Base-by-base conservation (phyloP, 2,113 vertebrate species). In the Rhinoderma darwinii region DNA sequence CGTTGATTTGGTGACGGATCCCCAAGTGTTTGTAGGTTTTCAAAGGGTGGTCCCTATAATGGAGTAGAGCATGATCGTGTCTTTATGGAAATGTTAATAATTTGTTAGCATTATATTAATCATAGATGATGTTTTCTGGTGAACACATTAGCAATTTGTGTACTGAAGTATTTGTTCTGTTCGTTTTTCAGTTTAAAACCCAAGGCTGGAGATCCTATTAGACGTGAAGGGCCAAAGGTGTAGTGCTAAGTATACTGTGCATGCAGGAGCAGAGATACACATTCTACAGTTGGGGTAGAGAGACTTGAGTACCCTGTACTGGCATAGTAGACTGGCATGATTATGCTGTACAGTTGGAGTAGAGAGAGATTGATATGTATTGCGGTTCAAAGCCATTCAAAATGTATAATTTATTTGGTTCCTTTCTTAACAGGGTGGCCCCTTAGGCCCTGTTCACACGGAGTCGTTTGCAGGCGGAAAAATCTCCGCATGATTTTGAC, bases 161-260 rank as follows among this genome's bases (percentile, higher is more conserved):
- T 1, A 32, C 35, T 44, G 25, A 11, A 35, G 2, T n/a, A 5
- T 79, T 12, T 37, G 32, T 6, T 78, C 5, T 51, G 7, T 30
- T 86, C 74, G 84, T 88, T 88, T 83, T 91, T 76, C 90, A 99
- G 98, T 89, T 93, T 94, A 91, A 99, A 98, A 90, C 90, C 92
- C 25, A 99, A 99, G 89, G 90, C 92, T 76, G 92, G 93, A 41
- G 98, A 99, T 44, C 94, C 96, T 0, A 89, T 98, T 90, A 97
- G 95, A 91, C 95, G 96, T 89, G 97, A 99, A 88, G 98, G 98
- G 73, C 98, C 98, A 22, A 99, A 98, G 97, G 98, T 99, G 94
- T 1, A 30, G 7, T 39, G 0, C 25, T 76, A 15, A 44, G 56
- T 12, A 37, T 72, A 32, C 30, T 72, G 68, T 32, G 18, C 3